Conservation (phyloP, 2,888 invertebrate genomes). For the Phasia obesa region DNA sequence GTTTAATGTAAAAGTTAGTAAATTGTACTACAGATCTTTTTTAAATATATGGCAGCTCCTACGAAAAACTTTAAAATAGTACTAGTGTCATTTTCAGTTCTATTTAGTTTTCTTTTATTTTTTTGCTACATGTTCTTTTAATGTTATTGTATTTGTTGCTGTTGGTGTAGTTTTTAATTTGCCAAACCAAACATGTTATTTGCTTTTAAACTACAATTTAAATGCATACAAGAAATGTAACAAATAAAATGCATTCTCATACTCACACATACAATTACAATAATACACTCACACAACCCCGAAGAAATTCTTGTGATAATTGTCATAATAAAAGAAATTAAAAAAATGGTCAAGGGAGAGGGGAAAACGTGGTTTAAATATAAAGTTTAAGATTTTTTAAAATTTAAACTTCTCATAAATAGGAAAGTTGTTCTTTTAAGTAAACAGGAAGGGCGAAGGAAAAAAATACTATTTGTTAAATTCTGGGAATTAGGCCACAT, state of each 20-base stretch:
- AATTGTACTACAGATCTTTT: too few relatives aligned
- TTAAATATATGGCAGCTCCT: background rate
- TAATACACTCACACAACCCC: background rate
- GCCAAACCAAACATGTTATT: slow-evolving; percentile 62
- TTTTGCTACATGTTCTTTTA: background rate
- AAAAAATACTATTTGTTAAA: slow-evolving; percentile 38
- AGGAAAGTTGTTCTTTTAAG: too few relatives aligned
- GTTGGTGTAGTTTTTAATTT: slow-evolving; percentile 50
- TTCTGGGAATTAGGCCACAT: slow-evolving; percentile 14
- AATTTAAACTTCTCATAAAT: too few relatives aligned
- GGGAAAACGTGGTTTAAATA: background rate
- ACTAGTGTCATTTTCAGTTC: slow-evolving; percentile 57
- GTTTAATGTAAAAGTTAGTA: too few relatives aligned
- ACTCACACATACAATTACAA: background rate
- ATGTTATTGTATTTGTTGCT: background rate
- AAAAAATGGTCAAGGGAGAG: background rate
- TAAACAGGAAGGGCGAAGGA: background rate
- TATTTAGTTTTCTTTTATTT: slow-evolving; percentile 28
- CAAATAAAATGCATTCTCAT: background rate
- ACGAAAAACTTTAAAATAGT: slow-evolving; percentile 6
- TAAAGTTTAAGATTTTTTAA: slow-evolving; percentile 34
- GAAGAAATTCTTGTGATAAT: slow-evolving; percentile 15
- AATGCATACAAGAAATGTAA: slow-evolving; percentile 46
- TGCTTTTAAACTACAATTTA: slow-evolving; percentile 64
- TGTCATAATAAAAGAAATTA: slow-evolving; percentile 17